A percentile compares a stretch with the other conserved stretches of the same genome.
phyloP scores from a whole-genome alignment of 2,888 invertebrate species.

The Microctonus hyperodae region DNA sequence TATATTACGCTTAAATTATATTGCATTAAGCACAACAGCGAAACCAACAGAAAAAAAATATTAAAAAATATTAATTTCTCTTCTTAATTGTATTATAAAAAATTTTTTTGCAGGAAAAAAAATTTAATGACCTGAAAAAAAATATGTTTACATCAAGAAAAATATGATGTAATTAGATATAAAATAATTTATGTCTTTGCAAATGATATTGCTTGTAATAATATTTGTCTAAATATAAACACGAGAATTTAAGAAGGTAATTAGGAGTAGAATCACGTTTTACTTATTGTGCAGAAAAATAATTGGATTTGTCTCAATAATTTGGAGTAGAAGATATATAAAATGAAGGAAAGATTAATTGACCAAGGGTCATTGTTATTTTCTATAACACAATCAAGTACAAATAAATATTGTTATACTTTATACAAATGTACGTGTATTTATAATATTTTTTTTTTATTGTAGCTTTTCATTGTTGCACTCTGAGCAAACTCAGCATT shows the following conservation, averaged over 20 bases:
- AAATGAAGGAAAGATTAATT: background rate
- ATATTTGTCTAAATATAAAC: background rate
- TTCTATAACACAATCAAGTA: background rate
- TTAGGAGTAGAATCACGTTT: background rate
- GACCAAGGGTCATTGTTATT: background rate
- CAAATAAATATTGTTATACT: background rate
- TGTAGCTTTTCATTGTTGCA: background rate
- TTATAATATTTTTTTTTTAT: background rate
- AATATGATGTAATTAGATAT: no score
- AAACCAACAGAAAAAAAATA: background rate
- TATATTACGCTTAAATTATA: no score
- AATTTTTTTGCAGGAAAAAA: background rate
- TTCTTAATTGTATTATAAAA: background rate
- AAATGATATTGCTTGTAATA: background rate
- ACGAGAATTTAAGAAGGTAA: background rate
- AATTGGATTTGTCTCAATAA: background rate
- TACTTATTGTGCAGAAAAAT: background rate
- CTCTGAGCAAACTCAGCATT: background rate
- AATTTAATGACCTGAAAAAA: background rate
- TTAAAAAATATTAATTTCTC: background rate
- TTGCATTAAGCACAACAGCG: no score
- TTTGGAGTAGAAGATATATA: background rate
- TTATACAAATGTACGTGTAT: no score
- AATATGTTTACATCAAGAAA: background rate
- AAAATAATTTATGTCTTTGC: background rate